Base-by-base conservation (phyloP, 2,888 invertebrate species). In the Chloromyia formosa region DNA sequence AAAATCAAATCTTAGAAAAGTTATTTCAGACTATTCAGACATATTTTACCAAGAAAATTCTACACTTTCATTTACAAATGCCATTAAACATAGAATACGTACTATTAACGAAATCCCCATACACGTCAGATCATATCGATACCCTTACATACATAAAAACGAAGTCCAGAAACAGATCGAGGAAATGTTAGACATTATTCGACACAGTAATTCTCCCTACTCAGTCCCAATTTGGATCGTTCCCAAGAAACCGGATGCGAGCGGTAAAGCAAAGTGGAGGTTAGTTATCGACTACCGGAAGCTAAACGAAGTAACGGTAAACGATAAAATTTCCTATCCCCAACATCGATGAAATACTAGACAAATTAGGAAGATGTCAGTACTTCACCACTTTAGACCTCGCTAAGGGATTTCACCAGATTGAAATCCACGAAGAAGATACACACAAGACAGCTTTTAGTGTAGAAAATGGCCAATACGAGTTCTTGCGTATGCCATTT, bases 321-420 rank as follows among this genome's bases (percentile, higher is more conserved):
- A 5, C 16, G 56, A 56, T 56, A 56, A 56, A n/a, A 56, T 56
- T 20, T 16, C 56, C 56, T n/a, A 56, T 56, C 7, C 56, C 56
- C 1, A 56, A 56, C 7, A 56, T 56, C 22, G 56, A 56, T 10
- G 56, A 56, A n/a, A 20, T 56, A 56, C 16, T 56, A 2, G 27
- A 35, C 27, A 35, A 35, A 35, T 35, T 35, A 35, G 27, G 27
- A 35, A 35, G 7, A 35, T 10, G 2, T 20, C 20, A 56, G 7
- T 56, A 56, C 7, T 56, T 56, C 7, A 56, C 56, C 9, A 56
- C 56, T 1, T n/a, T 56, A 2, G 56, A 56, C 16, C 16, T 56
- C 7, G 56, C 56, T 2, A 56, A 56, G 2, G 56, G 56, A 12
- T 61, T 23, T 23, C 61, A 61, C 10, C 56, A 56, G 22, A 18